phyloP scores from a whole-genome alignment of 2,797 vertebrate genomes.

The Catharus ustulatus region DNA sequence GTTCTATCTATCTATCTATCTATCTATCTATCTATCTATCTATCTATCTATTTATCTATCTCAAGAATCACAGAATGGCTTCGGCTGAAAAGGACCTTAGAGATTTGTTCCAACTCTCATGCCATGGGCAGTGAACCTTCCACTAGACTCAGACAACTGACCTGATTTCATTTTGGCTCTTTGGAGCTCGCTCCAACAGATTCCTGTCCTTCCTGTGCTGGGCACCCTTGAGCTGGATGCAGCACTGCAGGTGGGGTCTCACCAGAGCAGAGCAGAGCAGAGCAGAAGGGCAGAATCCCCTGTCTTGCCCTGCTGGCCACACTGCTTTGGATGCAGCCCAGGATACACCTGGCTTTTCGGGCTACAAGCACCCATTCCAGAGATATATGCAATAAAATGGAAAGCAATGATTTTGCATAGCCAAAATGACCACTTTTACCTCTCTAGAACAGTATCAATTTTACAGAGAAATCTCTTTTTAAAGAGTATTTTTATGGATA shows the following conservation, averaged over 20 bases:
- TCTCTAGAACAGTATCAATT: not conserved
- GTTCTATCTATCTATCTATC: not conserved
- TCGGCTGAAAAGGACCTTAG: not conserved
- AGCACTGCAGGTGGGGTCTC: not conserved
- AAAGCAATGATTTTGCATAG: not conserved
- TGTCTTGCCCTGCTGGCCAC: not conserved
- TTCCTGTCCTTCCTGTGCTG: not conserved
- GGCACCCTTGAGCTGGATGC: not conserved
- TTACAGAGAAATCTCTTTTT: not conserved
- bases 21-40: not conserved
- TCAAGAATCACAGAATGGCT: not conserved
- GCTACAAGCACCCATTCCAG: not conserved
- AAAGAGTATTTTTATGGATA: not conserved
- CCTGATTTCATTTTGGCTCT: not conserved
- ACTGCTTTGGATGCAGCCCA: not conserved
- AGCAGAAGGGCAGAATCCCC: not conserved
- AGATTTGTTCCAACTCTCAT: not conserved
- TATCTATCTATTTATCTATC: not conserved
- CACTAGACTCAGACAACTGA: not conserved
- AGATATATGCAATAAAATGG: not conserved
- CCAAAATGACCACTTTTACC: not conserved
- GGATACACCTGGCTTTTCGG: not conserved
- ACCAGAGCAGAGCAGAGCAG: not conserved
- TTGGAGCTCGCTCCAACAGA: rapidly evolving
- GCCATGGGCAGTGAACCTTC: not conserved